A percentile compares a stretch with the other conserved stretches of the same genome.
phyloP scores from a whole-genome alignment of 1,140 invertebrate genomes.

The Laodelphax striatellus region DNA sequence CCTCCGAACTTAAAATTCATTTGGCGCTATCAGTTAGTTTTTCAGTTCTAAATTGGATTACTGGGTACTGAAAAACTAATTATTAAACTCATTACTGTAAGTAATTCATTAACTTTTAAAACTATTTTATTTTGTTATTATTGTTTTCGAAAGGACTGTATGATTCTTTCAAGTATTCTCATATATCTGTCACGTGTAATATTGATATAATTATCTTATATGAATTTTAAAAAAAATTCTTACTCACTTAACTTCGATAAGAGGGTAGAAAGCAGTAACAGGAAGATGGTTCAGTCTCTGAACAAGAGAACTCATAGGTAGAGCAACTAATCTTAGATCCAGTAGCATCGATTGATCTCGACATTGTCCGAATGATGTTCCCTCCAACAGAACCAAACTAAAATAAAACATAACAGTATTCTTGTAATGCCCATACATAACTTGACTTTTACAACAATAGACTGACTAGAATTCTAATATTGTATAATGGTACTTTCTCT shows the following conservation, averaged over 20 bases:
- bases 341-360: conserved; percentile 68
- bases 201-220: too few species aligned
- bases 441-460: neutral
- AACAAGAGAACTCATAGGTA: conserved; percentile 66
- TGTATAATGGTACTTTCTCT: neutral
- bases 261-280: conserved; percentile 66
- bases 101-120: too few species aligned
- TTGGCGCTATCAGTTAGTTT: too few species aligned
- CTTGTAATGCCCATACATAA: neutral
- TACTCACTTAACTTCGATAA: conserved; percentile 47
- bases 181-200: too few species aligned
- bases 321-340: conserved; percentile 69
- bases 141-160: too few species aligned
- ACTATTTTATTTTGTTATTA: too few species aligned
- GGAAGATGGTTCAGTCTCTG: conserved; percentile 68
- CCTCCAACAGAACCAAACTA: conserved; percentile 69
- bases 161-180: too few species aligned
- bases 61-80: too few species aligned
- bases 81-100: too few species aligned
- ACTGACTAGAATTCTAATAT: neutral
- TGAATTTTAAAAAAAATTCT: neutral
- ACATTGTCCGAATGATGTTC: conserved; percentile 60
- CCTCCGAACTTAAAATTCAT: too few species aligned
- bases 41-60: too few species aligned
- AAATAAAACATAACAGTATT: conserved; percentile 26